Percentiles rank a stretch among this genome's conserved stretches.
phyloP scores from a whole-genome alignment of 37 sponge, comb jelly and placozoan genomes.

The Eunapius fragilis region DNA sequence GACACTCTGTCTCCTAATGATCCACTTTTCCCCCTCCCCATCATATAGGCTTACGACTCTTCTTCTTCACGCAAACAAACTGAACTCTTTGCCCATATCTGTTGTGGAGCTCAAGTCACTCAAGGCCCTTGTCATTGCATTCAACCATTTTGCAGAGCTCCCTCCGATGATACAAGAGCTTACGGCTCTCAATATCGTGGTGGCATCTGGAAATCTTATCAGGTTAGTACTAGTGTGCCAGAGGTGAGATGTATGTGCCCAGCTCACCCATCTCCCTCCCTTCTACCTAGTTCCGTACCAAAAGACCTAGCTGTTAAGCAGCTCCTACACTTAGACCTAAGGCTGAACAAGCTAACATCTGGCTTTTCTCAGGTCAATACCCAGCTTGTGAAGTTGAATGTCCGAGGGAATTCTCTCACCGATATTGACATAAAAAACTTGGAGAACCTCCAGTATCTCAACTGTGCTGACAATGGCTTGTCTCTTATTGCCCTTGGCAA shows the following conservation, averaged over 20 bases:
- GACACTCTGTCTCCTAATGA: neutral
- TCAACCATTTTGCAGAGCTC: slow-evolving; percentile 74
- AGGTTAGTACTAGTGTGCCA: no score
- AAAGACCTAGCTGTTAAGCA: slow-evolving; percentile 71
- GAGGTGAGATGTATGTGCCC: no score
- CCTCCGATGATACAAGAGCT: slow-evolving; percentile 60
- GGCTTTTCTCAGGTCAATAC: slow-evolving; percentile 21
- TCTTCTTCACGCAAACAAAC: slow-evolving; percentile 78
- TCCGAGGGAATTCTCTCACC: slow-evolving; percentile 47
- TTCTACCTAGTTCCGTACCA: slow-evolving; percentile 38
- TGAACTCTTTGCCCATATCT: slow-evolving; percentile 61
- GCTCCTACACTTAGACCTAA: slow-evolving; percentile 69
- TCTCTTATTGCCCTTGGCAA: slow-evolving; percentile 33
- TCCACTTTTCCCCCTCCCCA: neutral
- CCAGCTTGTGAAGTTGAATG: slow-evolving; percentile 49
- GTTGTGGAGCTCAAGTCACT: slow-evolving; percentile 54
- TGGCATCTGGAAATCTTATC: slow-evolving; percentile 74
- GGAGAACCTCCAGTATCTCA: slow-evolving; percentile 29
- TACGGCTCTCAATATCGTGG: slow-evolving; percentile 47
- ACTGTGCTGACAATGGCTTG: slow-evolving; percentile 53
- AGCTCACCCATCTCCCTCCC: neutral
- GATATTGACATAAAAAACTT: slow-evolving; percentile 25
- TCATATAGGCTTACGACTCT: slow-evolving; percentile 80
- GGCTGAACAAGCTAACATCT: slow-evolving; percentile 69
- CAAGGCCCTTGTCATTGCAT: slow-evolving; percentile 68